Conservation (phyloP, 2,888 invertebrate species). For the Silvanus unidentatus region DNA sequence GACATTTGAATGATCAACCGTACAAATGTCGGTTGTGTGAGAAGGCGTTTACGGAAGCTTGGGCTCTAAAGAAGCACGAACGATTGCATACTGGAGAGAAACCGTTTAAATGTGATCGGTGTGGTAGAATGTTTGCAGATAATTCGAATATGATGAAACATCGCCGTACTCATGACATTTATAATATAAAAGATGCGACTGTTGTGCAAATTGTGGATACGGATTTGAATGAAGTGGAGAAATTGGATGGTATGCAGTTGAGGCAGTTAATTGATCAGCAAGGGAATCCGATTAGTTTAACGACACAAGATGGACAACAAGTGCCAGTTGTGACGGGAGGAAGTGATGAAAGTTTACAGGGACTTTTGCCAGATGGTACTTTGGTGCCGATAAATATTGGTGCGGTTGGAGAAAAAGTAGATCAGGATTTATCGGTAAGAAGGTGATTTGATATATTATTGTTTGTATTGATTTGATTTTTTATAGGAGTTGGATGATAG, state of each 20-base stretch:
- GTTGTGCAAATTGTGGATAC: constrained; percentile 2
- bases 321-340: constrained; percentile 55
- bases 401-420: constrained; percentile 14
- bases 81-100: constrained; percentile 62
- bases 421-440: not conserved
- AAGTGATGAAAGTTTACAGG: constrained; percentile 46
- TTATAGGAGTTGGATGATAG: not conserved
- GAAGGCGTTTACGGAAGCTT: constrained; percentile 60
- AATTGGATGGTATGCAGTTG: constrained; percentile 19
- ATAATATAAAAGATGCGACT: constrained; percentile 5
- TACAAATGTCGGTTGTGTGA: constrained; percentile 55
- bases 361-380: constrained; percentile 46
- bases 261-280: constrained; percentile 61
- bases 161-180: constrained; percentile 43
- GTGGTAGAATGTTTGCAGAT: constrained; percentile 69
- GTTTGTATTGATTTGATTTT: not conserved
- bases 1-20: constrained; percentile 61
- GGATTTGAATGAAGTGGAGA: not conserved
- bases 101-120: constrained; percentile 65
- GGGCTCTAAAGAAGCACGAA: constrained; percentile 60
- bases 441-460: not conserved
- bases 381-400: constrained; percentile 41
- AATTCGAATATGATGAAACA: constrained; percentile 69
- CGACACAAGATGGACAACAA: constrained; percentile 62
- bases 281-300: constrained; percentile 63